phyloP scores from a whole-genome alignment of 2,888 invertebrate species.

The Alsophila aescularia region DNA sequence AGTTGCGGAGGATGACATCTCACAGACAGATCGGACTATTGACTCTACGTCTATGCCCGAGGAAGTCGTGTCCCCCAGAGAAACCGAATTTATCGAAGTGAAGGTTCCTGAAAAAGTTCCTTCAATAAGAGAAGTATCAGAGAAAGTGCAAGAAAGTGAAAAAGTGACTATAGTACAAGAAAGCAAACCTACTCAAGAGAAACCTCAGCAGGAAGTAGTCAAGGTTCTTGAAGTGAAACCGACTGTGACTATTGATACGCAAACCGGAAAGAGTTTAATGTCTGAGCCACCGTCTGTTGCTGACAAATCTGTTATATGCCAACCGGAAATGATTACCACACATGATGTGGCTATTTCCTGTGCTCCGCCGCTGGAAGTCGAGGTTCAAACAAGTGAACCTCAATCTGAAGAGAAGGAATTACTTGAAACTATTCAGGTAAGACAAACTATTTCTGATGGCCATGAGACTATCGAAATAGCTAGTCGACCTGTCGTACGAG shows the following conservation, averaged over 20 bases:
- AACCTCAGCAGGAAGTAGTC: slow-evolving; percentile 34
- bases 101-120: slow-evolving; percentile 39
- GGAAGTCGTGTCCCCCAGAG: slow-evolving; percentile 82
- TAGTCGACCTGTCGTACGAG: slow-evolving; percentile 84
- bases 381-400: slow-evolving; percentile 86
- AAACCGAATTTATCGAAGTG: slow-evolving; percentile 45
- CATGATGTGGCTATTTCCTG: slow-evolving; percentile 82
- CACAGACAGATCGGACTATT: slow-evolving; percentile 86
- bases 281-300: slow-evolving; percentile 70
- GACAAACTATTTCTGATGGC: slow-evolving; percentile 86
- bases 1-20: slow-evolving; percentile 73
- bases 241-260: slow-evolving; percentile 84
- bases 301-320: slow-evolving; percentile 74
- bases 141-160: slow-evolving; percentile 46
- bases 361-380: slow-evolving; percentile 82
- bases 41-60: slow-evolving; percentile 90
- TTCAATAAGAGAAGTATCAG: slow-evolving; percentile 41
- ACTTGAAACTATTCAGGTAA: slow-evolving; percentile 87
- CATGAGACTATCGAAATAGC: slow-evolving; percentile 90
- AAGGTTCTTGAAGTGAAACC: slow-evolving; percentile 47
- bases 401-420: slow-evolving; percentile 76
- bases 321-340: slow-evolving; percentile 63
- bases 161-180: slow-evolving; percentile 50
- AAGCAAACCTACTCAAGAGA: slow-evolving; percentile 47
- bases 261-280: slow-evolving; percentile 86